Evolutionary conservation across 2,888 invertebrate species (phyloP).

Genomic region (Anthoptus insignis): DNA sequence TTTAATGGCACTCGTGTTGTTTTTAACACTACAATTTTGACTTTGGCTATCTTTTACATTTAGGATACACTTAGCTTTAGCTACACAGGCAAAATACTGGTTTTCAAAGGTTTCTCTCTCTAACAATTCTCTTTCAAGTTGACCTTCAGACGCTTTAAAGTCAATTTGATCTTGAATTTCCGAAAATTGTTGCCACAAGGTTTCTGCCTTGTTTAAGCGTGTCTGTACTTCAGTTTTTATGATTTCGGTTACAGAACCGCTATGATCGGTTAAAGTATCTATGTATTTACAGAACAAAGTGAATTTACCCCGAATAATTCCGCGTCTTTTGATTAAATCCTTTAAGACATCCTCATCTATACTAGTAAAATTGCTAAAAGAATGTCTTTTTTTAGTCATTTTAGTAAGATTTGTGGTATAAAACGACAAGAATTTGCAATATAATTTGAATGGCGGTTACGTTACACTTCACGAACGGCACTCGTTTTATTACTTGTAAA

Average conservation of each 20-base stretch:
- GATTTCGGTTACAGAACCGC: not conserved
- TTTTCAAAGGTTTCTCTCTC: slow-evolving; percentile 18
- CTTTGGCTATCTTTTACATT: not conserved
- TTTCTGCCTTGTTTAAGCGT: not conserved
- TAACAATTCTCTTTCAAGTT: not conserved
- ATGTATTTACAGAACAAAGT: slow-evolving; percentile 7
- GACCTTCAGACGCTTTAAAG: not conserved
- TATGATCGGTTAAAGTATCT: not conserved
- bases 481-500: not conserved
- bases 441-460: not conserved
- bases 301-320: not conserved
- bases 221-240: not conserved
- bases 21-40: not conserved
- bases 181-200: not conserved
- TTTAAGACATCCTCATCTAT: not conserved
- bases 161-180: slow-evolving; percentile 1
- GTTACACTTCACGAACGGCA: not conserved
- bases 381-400: not conserved
- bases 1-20: slow-evolving; percentile 13
- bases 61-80: slow-evolving; percentile 8
- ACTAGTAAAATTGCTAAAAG: not conserved
- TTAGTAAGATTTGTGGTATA: not conserved
- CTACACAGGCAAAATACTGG: slow-evolving; percentile 15
- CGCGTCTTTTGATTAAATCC: not conserved
- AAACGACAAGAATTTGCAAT: not conserved